phyloP scores from a whole-genome alignment of 2,888 invertebrate genomes.

The Caenorhabditis parvicauda region DNA sequence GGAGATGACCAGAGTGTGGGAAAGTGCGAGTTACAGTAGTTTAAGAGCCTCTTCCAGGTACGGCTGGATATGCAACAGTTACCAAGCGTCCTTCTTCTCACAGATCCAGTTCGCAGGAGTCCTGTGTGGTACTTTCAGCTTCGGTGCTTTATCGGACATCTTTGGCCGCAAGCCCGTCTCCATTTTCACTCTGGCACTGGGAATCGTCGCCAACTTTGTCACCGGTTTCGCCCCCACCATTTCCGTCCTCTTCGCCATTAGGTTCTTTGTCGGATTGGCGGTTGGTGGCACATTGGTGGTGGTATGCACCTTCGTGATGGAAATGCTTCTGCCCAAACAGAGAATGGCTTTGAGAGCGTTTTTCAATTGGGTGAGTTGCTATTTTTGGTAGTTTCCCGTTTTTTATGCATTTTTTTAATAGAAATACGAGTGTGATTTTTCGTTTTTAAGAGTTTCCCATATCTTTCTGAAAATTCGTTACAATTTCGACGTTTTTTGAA shows the following conservation, averaged over 20 bases:
- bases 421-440: slow-evolving; percentile 18
- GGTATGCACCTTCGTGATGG: slow-evolving; percentile 61
- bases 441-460: too few species aligned
- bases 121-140: slow-evolving; percentile 48
- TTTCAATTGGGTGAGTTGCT: slow-evolving; percentile 56
- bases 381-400: background rate
- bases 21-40: too few species aligned
- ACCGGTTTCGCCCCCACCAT: slow-evolving; percentile 39
- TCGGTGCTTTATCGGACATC: slow-evolving; percentile 47
- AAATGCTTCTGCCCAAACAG: slow-evolving; percentile 60
- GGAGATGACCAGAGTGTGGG: too few species aligned
- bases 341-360: slow-evolving; percentile 60
- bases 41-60: slow-evolving; percentile 32
- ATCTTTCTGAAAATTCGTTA: too few species aligned
- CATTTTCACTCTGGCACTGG: slow-evolving; percentile 45
- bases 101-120: slow-evolving; percentile 52
- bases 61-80: slow-evolving; percentile 56
- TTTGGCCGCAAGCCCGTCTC: slow-evolving; percentile 46
- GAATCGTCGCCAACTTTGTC: slow-evolving; percentile 40
- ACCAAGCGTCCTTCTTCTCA: slow-evolving; percentile 45
- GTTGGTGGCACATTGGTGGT: slow-evolving; percentile 57
- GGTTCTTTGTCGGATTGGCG: slow-evolving; percentile 42
- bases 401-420: background rate
- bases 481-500: too few species aligned
- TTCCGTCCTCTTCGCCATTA: slow-evolving; percentile 21